These are phyloP conservation scores for Leucoraja erinaceus DNA, from an alignment of 2,113 vertebrate genomes.

Conservation along the genomic window DNA sequence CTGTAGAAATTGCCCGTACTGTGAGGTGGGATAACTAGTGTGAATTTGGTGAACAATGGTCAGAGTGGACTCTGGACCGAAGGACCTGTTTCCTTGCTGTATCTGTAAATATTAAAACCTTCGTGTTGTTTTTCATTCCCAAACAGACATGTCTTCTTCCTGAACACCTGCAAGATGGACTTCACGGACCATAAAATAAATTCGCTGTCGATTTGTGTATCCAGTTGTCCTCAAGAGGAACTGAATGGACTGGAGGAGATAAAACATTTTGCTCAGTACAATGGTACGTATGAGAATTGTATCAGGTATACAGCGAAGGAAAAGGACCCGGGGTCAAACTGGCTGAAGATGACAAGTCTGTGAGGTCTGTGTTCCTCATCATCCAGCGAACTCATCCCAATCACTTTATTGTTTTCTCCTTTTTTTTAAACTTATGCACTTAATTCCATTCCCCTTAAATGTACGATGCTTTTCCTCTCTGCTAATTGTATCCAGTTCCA, in stretches of 20 bases:
- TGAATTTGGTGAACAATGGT: too few species aligned
- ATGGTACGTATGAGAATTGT: conserved; percentile 50
- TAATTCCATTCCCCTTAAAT: neutral
- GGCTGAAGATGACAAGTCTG: neutral
- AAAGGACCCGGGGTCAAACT: neutral
- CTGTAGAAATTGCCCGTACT: too few species aligned
- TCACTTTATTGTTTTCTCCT: too few species aligned
- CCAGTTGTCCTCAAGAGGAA: conserved; percentile 62
- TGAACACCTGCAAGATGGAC: conserved; percentile 59
- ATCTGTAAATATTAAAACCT: too few species aligned
- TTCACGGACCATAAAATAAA: conserved; percentile 44
- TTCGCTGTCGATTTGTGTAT: conserved; percentile 59
- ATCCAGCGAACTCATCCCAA: neutral
- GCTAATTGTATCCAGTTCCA: too few species aligned
- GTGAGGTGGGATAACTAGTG: too few species aligned
- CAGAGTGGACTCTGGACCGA: too few species aligned
- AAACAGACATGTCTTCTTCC: conserved; percentile 63
- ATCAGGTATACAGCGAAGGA: neutral
- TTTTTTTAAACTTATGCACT: neutral
- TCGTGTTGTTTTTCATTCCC: neutral
- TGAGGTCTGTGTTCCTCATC: neutral
- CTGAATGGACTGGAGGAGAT: conserved; percentile 62
- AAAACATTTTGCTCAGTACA: conserved; percentile 63
- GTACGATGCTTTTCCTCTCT: too few species aligned
- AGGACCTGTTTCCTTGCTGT: too few species aligned